These are phyloP conservation scores for Triplophysa siluroides DNA, from an alignment of 2,113 vertebrate genomes.

Conservation along the genomic window DNA sequence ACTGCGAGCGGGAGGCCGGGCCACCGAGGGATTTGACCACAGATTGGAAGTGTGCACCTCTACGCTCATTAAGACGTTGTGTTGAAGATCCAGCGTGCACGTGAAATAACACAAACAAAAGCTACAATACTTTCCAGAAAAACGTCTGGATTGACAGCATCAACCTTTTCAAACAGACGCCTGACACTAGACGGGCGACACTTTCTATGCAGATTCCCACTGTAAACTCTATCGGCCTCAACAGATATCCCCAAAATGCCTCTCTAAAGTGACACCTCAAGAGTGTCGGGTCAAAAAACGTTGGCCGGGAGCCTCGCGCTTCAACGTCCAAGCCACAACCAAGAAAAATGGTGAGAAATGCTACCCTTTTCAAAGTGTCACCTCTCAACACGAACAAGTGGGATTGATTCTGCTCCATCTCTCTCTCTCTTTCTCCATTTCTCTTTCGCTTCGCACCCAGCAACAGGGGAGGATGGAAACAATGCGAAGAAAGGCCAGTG, in stretches of 20 bases:
- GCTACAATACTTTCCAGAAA: not conserved
- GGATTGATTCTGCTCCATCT: constrained; percentile 1
- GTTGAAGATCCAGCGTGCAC: not conserved
- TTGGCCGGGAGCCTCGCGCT: not conserved
- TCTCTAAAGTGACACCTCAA: not conserved
- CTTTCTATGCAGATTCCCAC: not conserved
- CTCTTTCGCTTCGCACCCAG: not conserved
- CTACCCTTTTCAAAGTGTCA: constrained; percentile 31
- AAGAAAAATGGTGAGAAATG: constrained; percentile 10
- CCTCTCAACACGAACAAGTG: constrained; percentile 20
- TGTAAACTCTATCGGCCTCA: not conserved
- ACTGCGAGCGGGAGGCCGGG: not conserved
- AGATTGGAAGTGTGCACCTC: not conserved
- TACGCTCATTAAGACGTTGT: not conserved
- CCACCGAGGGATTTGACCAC: not conserved
- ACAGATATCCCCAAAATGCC: not conserved
- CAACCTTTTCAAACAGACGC: constrained; percentile 41
- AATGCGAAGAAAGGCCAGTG: constrained; percentile 52
- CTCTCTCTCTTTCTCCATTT: not conserved
- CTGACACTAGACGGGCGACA: constrained; percentile 1
- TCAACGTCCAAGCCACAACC: constrained; percentile 12
- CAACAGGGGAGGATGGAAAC: constrained; percentile 8
- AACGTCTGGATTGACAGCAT: not conserved
- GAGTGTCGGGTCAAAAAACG: constrained; percentile 25
- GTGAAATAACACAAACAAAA: constrained; percentile 24